Percentiles rank a stretch among this genome's conserved stretches.
Conservation (phyloP, 2,797 vertebrate species). For the Pachyuromys duprasi region DNA sequence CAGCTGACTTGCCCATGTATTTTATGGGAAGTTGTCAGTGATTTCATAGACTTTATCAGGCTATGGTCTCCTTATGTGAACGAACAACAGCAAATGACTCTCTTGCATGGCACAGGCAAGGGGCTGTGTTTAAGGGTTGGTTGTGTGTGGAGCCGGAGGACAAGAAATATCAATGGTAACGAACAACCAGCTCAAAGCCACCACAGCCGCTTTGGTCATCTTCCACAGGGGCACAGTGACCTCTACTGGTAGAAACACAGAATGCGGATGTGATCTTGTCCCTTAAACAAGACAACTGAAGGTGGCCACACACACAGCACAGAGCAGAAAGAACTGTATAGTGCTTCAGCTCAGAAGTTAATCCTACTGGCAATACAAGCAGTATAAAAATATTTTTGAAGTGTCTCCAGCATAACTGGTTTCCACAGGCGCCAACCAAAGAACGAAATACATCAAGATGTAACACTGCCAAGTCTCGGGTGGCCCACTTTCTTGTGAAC, state of each 20-base stretch:
- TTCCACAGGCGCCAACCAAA: background rate
- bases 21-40: accelerated
- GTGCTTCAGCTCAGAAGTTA: background rate
- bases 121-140: background rate
- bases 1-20: background rate
- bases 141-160: background rate
- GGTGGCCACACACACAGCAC: background rate
- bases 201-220: background rate
- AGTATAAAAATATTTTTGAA: background rate
- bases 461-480: slow-evolving; percentile 4
- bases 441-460: slow-evolving; percentile 7
- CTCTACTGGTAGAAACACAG: slow-evolving; percentile 60
- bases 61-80: background rate
- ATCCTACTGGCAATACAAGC: background rate
- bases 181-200: background rate
- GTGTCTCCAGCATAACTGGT: background rate
- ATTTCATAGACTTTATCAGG: background rate
- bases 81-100: background rate
- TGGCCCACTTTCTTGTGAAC: background rate
- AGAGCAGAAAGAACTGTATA: slow-evolving; percentile 1
- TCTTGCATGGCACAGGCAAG: background rate
- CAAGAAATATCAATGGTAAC: background rate
- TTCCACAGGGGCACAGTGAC: slow-evolving; percentile 53
- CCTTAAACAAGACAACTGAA: slow-evolving; percentile 22
- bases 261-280: background rate